Base-by-base conservation (phyloP, 2,888 invertebrate genomes). In the Chrysodeixis includens region DNA sequence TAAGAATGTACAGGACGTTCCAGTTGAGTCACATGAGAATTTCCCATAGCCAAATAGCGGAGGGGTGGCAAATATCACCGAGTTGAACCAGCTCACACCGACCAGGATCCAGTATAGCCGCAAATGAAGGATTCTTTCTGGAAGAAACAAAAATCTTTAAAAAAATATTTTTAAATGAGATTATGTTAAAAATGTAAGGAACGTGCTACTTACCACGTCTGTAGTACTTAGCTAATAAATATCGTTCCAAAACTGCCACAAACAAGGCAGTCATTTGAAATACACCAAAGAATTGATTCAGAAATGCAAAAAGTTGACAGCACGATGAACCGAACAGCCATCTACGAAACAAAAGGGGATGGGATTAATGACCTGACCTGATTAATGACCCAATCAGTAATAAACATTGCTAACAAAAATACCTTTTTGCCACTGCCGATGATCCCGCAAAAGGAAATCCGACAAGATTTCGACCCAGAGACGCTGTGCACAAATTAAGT, bases 401-500 rank as follows among this genome's bases (percentile, higher is more conserved):
- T 26, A n/a, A n/a, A n/a, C n/a, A 26, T 26, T 26, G 26, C 26
- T 26, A 4, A 4, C 26, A 67, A 63, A 46, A 59, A 74, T 73
- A 95, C 96, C 95, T 93, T 86, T 94, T 95, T 66, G 93, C 93
- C 81, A 96, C 84, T 59, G 95, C 95, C 1, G 96, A 96, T 55
- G 95, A 86, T 56, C 95, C 95, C 30, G 95, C 91, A 84, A 96
- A 96, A 44, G 96, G 94, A 82, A 96, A 95, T 60, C 95, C 95
- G 20, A 96, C 87, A 51, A 96, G 86, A 83, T 94, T 93, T 83
- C 95, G 91, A 62, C 95, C 95, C 63, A 95, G 89, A 69, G 95
- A 95, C 10, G 95, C 94, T 46, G 95, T 90, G 81, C 95, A 95
- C 69, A 95, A 88, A 86, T 95, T 96, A 75, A 96, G 91, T 78